These are phyloP conservation scores for Neogobius melanostomus DNA, from an alignment of 2,113 vertebrate genomes.

Conservation along the genomic window DNA sequence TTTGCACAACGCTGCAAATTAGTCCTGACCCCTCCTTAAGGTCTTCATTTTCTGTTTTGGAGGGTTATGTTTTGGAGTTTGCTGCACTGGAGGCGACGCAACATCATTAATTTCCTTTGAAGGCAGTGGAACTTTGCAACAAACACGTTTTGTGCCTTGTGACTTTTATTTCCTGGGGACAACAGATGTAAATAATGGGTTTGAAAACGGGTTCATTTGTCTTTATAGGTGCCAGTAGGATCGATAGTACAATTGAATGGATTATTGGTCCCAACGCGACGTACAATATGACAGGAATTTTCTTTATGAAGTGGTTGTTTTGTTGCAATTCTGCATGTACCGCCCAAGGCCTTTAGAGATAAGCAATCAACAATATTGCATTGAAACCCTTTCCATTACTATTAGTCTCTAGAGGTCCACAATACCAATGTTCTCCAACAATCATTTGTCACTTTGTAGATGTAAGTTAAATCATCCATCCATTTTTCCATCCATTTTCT, in stretches of 20 bases:
- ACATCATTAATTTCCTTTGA: background rate
- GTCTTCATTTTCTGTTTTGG: background rate
- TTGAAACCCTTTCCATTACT: too few species aligned
- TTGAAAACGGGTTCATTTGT: background rate
- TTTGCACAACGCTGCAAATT: constrained; percentile 21
- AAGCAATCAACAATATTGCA: too few species aligned
- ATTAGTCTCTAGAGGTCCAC: too few species aligned
- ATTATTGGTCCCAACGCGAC: background rate
- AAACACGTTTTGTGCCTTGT: background rate
- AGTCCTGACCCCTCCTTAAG: constrained; percentile 11
- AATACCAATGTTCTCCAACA: too few species aligned
- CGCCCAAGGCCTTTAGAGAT: too few species aligned
- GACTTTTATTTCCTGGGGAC: background rate
- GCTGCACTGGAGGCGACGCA: background rate
- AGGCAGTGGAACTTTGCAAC: background rate
- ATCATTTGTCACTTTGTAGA: too few species aligned
- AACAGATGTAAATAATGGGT: background rate
- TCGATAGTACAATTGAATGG: background rate
- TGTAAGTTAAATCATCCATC: too few species aligned
- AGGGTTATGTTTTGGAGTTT: background rate
- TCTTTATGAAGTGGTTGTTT: too few species aligned
- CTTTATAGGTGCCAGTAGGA: background rate
- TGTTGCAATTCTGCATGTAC: too few species aligned
- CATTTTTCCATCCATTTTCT: too few species aligned
- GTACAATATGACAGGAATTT: too few species aligned